Percentiles rank a stretch among this genome's conserved stretches.
Evolutionary conservation across 2,113 vertebrate genomes (phyloP).

Genomic region (Leucosticte australis): DNA sequence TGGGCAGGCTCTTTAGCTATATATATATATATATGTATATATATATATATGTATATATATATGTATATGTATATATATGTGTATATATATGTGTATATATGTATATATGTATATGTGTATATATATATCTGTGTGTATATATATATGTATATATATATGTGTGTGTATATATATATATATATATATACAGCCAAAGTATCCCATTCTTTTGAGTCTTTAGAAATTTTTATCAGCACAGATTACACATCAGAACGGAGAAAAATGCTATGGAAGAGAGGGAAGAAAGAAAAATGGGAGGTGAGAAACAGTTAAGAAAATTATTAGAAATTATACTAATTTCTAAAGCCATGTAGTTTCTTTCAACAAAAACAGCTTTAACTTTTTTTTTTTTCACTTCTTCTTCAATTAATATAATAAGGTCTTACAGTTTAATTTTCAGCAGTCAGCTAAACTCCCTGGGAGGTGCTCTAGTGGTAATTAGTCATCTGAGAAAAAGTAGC

Average conservation of each 20-base stretch:
- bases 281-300: neutral
- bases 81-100: neutral
- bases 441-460: slow-evolving; percentile 39
- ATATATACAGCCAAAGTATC: neutral
- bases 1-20: neutral
- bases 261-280: neutral
- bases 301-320: neutral
- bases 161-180: no score
- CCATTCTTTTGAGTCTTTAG: neutral
- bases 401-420: slow-evolving; percentile 50
- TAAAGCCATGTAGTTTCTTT: neutral
- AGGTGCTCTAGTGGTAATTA: slow-evolving; percentile 55
- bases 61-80: no score
- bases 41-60: no score
- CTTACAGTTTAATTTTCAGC: slow-evolving; percentile 62
- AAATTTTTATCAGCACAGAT: neutral
- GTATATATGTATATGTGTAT: neutral
- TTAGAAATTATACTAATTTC: neutral
- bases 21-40: neutral
- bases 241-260: neutral
- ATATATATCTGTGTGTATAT: neutral
- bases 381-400: neutral
- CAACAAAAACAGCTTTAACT: neutral
- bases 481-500: slow-evolving; percentile 5
- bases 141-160: no score